A percentile compares a stretch with the other conserved stretches of the same genome.
Evolutionary conservation across 2,797 vertebrate species (phyloP).

Genomic region (Sardinella longiceps): DNA sequence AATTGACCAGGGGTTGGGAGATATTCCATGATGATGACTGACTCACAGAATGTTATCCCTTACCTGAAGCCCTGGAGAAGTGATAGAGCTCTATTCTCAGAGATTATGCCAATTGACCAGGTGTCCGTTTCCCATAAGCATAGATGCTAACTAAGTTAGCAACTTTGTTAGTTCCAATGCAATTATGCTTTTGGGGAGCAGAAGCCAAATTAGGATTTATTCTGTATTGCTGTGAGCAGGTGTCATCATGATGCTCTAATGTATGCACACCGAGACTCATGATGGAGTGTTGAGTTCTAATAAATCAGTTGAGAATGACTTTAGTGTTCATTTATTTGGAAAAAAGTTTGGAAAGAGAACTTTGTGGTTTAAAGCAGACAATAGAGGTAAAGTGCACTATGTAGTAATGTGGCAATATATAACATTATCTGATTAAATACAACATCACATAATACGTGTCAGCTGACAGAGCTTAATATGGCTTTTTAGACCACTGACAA

Average conservation of each 20-base stretch:
- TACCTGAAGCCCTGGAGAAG: neutral
- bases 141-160: too few relatives aligned
- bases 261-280: neutral
- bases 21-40: too few relatives aligned
- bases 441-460: neutral
- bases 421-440: conserved; percentile 1
- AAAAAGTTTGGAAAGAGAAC: neutral
- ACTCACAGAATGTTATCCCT: too few relatives aligned
- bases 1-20: too few relatives aligned
- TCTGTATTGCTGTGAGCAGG: neutral
- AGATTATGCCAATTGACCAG: neutral
- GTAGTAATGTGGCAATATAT: neutral
- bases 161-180: too few relatives aligned
- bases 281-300: neutral
- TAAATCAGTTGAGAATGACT: neutral
- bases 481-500: neutral
- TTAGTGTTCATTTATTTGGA: neutral
- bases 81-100: neutral
- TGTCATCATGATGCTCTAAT: neutral
- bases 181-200: too few relatives aligned
- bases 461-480: neutral
- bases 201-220: neutral
- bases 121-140: too few relatives aligned
- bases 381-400: neutral
- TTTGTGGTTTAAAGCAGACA: neutral